These are phyloP conservation scores for Salpingus planirostris DNA, from an alignment of 2,888 invertebrate species.

Conservation along the genomic window DNA sequence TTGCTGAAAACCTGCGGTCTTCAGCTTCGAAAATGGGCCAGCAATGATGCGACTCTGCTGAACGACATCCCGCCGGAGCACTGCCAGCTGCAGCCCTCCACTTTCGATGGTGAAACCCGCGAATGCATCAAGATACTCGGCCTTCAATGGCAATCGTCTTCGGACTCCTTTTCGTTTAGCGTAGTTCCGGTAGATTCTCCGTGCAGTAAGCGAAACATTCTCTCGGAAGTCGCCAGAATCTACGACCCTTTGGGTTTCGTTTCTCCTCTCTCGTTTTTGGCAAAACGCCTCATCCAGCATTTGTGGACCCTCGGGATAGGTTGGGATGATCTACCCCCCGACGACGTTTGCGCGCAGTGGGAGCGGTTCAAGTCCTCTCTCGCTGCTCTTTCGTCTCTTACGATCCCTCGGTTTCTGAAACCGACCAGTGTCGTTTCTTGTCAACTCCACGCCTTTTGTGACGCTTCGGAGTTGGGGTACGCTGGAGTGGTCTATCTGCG, in stretches of 20 bases:
- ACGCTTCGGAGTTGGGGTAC: conserved; percentile 1
- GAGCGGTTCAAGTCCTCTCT: conserved; percentile 4
- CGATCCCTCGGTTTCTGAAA: conserved; percentile 5
- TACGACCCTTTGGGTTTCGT: conserved; percentile 23
- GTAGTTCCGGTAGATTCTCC: neutral
- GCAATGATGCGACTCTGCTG: conserved; percentile 3
- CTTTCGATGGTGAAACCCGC: conserved; percentile 3
- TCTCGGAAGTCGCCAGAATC: conserved; percentile 16
- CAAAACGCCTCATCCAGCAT: conserved; percentile 21
- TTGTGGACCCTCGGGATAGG: conserved; percentile 12
- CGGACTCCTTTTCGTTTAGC: conserved; percentile 7
- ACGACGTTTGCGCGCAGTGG: conserved; percentile 7
- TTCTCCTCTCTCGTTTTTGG: conserved; percentile 13
- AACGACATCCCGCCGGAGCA: conserved; percentile 5
- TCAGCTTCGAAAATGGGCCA: conserved; percentile 7
- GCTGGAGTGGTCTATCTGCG: conserved; percentile 1
- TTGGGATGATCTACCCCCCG: conserved; percentile 12
- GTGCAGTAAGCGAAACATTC: conserved; percentile 21
- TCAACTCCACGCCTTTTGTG: neutral
- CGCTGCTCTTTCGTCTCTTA: conserved; percentile 2
- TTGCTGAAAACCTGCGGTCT: conserved; percentile 1
- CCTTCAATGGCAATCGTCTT: conserved; percentile 9
- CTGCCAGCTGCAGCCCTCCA: neutral
- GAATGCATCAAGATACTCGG: conserved; percentile 11
- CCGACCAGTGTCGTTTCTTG: neutral